Percentiles rank a stretch among this genome's conserved stretches.
These are phyloP conservation scores for Dorcus hopei DNA, from an alignment of 2,888 invertebrate species.

Conservation along the genomic window DNA sequence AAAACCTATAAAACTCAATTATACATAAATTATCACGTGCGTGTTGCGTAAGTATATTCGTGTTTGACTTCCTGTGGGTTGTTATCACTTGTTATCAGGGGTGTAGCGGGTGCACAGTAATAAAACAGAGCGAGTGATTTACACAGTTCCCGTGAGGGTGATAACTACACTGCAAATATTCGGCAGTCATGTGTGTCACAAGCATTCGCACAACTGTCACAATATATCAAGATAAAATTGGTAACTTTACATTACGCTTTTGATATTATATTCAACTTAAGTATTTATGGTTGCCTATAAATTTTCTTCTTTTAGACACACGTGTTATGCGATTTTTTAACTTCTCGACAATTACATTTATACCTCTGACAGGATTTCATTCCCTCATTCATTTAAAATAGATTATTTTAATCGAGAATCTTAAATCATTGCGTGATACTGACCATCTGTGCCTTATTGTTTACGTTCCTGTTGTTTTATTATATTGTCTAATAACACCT, in stretches of 20 bases:
- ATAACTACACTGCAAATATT: slow-evolving; percentile 21
- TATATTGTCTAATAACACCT: no score
- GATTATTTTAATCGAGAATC: no score
- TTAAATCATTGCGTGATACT: no score
- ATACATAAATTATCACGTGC: neutral
- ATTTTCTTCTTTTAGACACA: no score
- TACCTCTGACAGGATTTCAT: no score
- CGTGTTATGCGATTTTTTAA: no score
- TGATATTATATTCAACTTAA: slow-evolving; percentile 15
- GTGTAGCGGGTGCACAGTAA: slow-evolving; percentile 16
- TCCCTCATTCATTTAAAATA: no score
- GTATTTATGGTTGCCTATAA: slow-evolving; percentile 5
- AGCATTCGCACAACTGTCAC: slow-evolving; percentile 17
- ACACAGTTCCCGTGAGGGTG: slow-evolving; percentile 17
- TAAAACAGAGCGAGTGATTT: slow-evolving; percentile 20
- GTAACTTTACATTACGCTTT: slow-evolving; percentile 7
- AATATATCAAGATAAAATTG: slow-evolving; percentile 21
- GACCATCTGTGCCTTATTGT: no score
- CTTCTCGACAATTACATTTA: no score
- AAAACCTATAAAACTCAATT: neutral
- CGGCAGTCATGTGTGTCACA: slow-evolving; percentile 17
- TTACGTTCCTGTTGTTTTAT: no score
- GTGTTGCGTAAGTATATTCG: slow-evolving; percentile 2
- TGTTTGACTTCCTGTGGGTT: slow-evolving; percentile 6
- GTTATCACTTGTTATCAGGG: slow-evolving; percentile 18